Conservation (phyloP, 1,140 invertebrate species). For the Acromyrmex heyeri region DNA sequence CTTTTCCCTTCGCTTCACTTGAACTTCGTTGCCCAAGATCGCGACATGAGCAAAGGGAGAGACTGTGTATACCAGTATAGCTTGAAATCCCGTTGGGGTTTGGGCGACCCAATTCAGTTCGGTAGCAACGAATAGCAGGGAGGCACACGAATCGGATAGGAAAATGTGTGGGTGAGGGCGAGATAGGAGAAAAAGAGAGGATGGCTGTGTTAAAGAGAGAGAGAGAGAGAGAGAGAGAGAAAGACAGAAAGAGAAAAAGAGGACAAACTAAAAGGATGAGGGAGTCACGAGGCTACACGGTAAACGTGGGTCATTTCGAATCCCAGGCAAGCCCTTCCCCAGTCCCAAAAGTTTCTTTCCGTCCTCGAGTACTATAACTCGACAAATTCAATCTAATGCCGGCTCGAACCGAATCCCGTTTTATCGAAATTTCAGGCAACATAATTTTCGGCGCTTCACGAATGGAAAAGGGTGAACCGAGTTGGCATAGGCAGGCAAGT, state of each 20-base stretch:
- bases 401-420: conserved; percentile 79
- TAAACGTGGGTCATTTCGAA: conserved; percentile 66
- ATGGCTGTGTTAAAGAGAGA: background rate
- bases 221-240: background rate
- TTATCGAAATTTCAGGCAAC: conserved; percentile 84
- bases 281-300: conserved; percentile 46
- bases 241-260: conserved; percentile 8
- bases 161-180: conserved; percentile 30
- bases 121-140: conserved; percentile 8
- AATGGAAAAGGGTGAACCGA: conserved; percentile 51
- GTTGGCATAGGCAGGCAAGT: conserved; percentile 48
- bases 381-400: conserved; percentile 83
- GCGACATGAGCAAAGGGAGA: conserved; percentile 45
- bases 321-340: conserved; percentile 70
- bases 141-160: conserved; percentile 18
- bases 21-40: conserved; percentile 63
- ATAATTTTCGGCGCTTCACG: conserved; percentile 77
- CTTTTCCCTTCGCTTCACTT: conserved; percentile 45
- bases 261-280: conserved; percentile 26
- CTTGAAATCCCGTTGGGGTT: conserved; percentile 67
- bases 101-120: conserved; percentile 68
- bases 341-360: conserved; percentile 78
- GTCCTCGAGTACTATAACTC: conserved; percentile 80
- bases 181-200: background rate
- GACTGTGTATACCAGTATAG: conserved; percentile 41